These are phyloP conservation scores for Enteromius fasciolatus DNA, from an alignment of 2,797 vertebrate genomes.

Conservation along the genomic window DNA sequence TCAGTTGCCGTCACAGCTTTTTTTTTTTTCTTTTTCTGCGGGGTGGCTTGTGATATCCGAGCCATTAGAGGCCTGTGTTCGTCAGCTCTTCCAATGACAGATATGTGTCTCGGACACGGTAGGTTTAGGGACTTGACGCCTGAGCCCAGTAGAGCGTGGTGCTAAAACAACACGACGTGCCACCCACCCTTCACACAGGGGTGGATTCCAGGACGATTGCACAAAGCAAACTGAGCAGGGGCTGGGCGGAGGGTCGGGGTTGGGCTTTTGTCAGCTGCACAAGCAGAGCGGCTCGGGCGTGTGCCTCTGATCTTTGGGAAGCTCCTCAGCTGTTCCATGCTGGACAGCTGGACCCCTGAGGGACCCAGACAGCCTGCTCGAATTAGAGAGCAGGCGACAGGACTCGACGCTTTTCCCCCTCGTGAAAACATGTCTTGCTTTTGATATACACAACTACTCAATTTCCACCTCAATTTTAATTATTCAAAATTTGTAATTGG, in stretches of 20 bases:
- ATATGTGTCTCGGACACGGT: conserved; percentile 40
- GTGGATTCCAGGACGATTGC: conserved; percentile 48
- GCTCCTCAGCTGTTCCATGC: conserved; percentile 60
- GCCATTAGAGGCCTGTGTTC: background rate
- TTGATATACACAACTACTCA: background rate
- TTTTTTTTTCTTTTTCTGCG: no score
- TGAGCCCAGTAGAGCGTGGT: conserved; percentile 39
- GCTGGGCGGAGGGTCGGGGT: conserved; percentile 18
- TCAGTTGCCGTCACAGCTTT: conserved; percentile 1
- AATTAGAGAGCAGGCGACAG: conserved; percentile 50
- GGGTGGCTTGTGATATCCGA: conserved; percentile 17
- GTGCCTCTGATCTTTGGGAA: conserved; percentile 59
- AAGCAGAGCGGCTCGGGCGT: conserved; percentile 47
- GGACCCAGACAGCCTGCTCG: conserved; percentile 38
- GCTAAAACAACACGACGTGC: conserved; percentile 60
- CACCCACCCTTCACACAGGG: conserved; percentile 40
- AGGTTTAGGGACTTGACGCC: conserved; percentile 54
- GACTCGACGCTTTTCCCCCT: conserved; percentile 24
- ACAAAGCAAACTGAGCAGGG: conserved; percentile 25
- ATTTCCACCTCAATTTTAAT: background rate
- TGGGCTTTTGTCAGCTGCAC: conserved; percentile 59
- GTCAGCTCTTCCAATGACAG: conserved; percentile 36
- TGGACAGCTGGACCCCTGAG: conserved; percentile 57
- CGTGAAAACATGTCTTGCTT: conserved; percentile 37
- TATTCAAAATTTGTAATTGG: conserved; percentile 15